Base-by-base conservation (phyloP, 2,113 vertebrate species). In the Mustelus asterias region DNA sequence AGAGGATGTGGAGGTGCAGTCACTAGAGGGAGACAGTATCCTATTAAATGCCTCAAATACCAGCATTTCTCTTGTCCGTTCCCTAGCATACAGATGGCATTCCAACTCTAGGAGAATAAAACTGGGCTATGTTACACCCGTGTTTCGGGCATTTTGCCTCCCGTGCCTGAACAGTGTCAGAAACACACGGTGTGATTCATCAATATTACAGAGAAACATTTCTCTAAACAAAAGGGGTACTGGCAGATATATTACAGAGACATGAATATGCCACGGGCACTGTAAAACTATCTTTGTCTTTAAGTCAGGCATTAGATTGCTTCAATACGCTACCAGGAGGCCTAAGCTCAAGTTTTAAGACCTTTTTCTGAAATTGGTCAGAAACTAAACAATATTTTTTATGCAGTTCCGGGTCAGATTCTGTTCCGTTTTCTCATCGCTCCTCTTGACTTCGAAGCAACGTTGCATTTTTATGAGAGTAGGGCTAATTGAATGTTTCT, bases 21-120 rank as follows among this genome's bases (percentile, higher is more conserved):
- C 90, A 94, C 60, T 41, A 94, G 90, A n/a, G 90, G 90, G 90
- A 67, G 63, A 37, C 90, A 41, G 37, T 67, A 37, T 94, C 86
- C 24, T 29, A 29, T 22, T 8, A 44, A 88, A 54, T 88, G 44
- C n/a, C 78, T 90, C 33, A 65, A 29, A 22, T 65, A 37, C 65
- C 85, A n/a, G n/a, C 60, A 67, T 9, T 80, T 37, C 90, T 37
- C n/a, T 14, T 37, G 18, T 93, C 13, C 60, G 8, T 16, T 93
- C 89, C 8, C 14, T 37, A 37, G 60, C 58, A 3, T 2, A n/a
- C 18, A 65, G 33, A 93, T 26, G 3, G 33, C 33, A 65, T 13
- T 33, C 48, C 41, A 9, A 65, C 60, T 93, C 29, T 16, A 93
- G 60, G n/a, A 60, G 7, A 86, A 86, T 24, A 44, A 54, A 22